phyloP scores from a whole-genome alignment of 2,113 vertebrate species.

The Xenopus borealis region DNA sequence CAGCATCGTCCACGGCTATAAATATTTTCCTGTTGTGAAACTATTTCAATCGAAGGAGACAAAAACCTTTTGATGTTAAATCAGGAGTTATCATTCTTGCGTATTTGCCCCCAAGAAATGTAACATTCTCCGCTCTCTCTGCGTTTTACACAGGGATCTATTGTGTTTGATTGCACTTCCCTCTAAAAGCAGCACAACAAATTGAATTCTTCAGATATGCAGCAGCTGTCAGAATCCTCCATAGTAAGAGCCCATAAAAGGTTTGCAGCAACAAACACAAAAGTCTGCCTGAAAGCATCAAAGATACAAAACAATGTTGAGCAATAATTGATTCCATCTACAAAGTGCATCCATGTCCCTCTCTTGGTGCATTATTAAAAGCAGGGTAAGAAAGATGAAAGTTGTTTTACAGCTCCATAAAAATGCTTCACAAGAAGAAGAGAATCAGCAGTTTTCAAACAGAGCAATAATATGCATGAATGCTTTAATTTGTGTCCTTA shows the following conservation, averaged over 20 bases:
- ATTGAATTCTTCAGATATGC: conserved; percentile 35
- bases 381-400: too few species aligned
- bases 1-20: background rate
- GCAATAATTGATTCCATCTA: conserved; percentile 40
- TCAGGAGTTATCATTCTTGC: conserved; percentile 29
- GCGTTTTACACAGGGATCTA: conserved; percentile 18
- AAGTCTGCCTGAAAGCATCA: conserved; percentile 34
- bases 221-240: conserved; percentile 36
- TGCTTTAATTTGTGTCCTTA: too few species aligned
- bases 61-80: conserved; percentile 17
- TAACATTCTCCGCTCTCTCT: background rate
- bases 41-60: conserved; percentile 11
- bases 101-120: background rate
- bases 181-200: conserved; percentile 42
- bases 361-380: background rate
- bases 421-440: too few species aligned
- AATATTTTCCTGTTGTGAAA: conserved; percentile 39
- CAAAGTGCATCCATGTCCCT: background rate
- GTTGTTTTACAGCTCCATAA: too few species aligned
- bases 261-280: conserved; percentile 24
- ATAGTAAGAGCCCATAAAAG: conserved; percentile 31
- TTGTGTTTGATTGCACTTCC: conserved; percentile 40
- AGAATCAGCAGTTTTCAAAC: too few species aligned
- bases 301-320: conserved; percentile 22
- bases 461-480: too few species aligned